A percentile compares a stretch with the other conserved stretches of the same genome.
Conservation (phyloP, 2,888 invertebrate genomes). For the Microctonus hyperodae region DNA sequence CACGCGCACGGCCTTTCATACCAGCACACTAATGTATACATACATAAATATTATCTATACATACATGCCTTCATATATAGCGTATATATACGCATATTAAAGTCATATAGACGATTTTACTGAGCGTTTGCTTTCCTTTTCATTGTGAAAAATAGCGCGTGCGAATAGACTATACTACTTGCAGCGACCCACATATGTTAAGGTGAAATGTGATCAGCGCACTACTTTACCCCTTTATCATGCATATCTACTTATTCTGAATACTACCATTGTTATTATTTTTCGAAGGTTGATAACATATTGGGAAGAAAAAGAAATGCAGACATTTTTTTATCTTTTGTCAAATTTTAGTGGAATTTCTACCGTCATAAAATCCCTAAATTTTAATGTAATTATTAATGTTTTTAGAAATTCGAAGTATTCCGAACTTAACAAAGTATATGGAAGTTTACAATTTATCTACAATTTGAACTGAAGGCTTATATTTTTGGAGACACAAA, state of each 20-base stretch:
- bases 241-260: not conserved
- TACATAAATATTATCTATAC: not conserved
- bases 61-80: not conserved
- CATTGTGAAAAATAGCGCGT: constrained; percentile 63
- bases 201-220: constrained; percentile 25
- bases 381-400: too few relatives aligned
- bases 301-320: not conserved
- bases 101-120: constrained; percentile 45
- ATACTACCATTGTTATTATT: not conserved
- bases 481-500: too few relatives aligned
- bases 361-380: too few relatives aligned
- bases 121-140: constrained; percentile 62
- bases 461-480: too few relatives aligned
- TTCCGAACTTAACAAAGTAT: too few relatives aligned
- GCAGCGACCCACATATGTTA: constrained; percentile 53
- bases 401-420: too few relatives aligned
- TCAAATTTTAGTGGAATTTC: too few relatives aligned
- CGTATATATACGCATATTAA: constrained; percentile 10
- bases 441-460: too few relatives aligned
- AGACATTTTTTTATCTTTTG: not conserved
- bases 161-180: constrained; percentile 55
- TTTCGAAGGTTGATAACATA: not conserved
- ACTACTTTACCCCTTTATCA: not conserved
- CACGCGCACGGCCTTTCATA: constrained; percentile 11
- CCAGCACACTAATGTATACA: not conserved